Base-by-base conservation (phyloP, 2,797 vertebrate species). In the Halcyon leucocephala region DNA sequence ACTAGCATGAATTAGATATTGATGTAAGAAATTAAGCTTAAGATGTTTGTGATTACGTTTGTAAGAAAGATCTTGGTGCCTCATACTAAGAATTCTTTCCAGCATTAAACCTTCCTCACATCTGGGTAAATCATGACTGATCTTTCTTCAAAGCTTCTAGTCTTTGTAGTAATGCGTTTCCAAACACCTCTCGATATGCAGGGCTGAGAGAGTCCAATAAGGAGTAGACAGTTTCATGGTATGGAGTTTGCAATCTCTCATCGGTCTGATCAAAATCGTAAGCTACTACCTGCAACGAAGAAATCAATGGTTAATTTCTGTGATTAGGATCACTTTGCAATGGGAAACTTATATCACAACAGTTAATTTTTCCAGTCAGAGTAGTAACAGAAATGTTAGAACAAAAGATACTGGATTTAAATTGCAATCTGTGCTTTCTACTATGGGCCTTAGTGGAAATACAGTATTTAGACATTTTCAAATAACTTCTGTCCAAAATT, bases 141-240 rank as follows among this genome's bases (percentile, higher is more conserved):
- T 98, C 99, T 90, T 98, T 98, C 95, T 99, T 98, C 95, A 99
- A 98, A 82, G 98, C 99, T 97, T 99, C 99, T 44, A 99, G 98
- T 95, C 99, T 98, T 97, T 99, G 99, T 41, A 99, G 98, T 33
- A 99, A 97, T 33, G 99, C 99, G 12, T 99, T 99, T 85, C 99
- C 99, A 83, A 99, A 99, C 14, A 99, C 99, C 89, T 99, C 99
- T 94, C 99, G 98, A 97, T 99, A 99, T 3, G 99, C 99, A 3
- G 99, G 99, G 98, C 99, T 99, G 94, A 99, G 98, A 0, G 98
- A 98, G 91, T 99, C 99, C 98, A 99, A 96, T 83, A 99, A 98
- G 2, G 99, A 99, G 98, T 99, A 99, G 96, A 99, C 98, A 8
- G 99, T 99, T 97, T 99, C 99, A 11, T 99, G 99, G 97, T 99